Percentiles rank a stretch among this genome's conserved stretches.
These are phyloP conservation scores for Drosophila neocordata DNA, from an alignment of 1,140 invertebrate genomes.

Conservation along the genomic window DNA sequence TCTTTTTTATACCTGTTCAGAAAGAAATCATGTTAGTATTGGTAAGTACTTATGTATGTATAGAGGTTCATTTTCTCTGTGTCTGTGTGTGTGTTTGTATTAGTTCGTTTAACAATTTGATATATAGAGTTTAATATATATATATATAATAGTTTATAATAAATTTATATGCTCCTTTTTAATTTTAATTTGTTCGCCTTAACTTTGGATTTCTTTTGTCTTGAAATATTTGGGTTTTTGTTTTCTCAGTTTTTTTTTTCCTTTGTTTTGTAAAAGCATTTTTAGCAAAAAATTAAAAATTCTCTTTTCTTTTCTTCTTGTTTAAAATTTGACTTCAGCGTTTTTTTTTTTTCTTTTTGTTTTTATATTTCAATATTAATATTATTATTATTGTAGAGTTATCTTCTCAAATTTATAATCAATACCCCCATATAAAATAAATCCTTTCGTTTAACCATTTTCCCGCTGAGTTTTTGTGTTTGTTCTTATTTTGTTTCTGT, in stretches of 20 bases:
- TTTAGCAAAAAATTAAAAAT: conserved; percentile 81
- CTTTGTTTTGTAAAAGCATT: conserved; percentile 70
- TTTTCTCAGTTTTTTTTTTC: conserved; percentile 25
- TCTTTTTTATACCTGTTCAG: conserved; percentile 9
- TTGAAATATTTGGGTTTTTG: conserved; percentile 30
- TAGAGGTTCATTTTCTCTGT: conserved; percentile 51
- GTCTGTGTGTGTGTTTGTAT: conserved; percentile 42
- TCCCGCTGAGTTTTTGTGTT: conserved; percentile 33
- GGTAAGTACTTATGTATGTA: conserved; percentile 34
- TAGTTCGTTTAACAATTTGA: conserved; percentile 73
- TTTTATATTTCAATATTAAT: background rate
- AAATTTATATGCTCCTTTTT: conserved; percentile 63
- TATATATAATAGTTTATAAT: conserved; percentile 73
- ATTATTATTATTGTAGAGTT: conserved; percentile 35
- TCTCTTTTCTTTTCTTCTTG: conserved; percentile 29
- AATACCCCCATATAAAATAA: conserved; percentile 74
- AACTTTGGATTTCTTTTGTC: conserved; percentile 46
- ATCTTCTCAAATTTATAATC: conserved; percentile 46
- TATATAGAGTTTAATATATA: conserved; percentile 68
- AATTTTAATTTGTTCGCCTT: conserved; percentile 31
- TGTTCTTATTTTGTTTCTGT: conserved; percentile 4
- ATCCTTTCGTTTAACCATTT: conserved; percentile 50
- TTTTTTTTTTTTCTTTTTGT: conserved; percentile 19
- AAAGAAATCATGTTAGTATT: conserved; percentile 12
- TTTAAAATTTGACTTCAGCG: conserved; percentile 66